These are phyloP conservation scores for Silurus meridionalis DNA, from an alignment of 2,113 vertebrate species.

Conservation along the genomic window DNA sequence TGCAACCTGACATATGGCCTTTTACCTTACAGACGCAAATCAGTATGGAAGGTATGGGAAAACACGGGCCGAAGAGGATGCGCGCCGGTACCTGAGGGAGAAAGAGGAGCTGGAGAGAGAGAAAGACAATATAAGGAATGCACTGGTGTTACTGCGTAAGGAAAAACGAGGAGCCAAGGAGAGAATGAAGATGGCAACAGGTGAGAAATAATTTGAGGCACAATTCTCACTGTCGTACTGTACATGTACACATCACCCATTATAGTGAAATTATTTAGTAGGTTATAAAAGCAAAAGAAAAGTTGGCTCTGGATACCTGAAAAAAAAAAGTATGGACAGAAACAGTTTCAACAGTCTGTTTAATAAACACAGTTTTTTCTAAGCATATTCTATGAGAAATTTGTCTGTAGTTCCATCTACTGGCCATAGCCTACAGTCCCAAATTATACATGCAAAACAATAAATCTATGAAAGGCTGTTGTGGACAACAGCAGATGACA, in stretches of 20 bases:
- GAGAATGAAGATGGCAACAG: slow-evolving; percentile 78
- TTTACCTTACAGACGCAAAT: slow-evolving; percentile 79
- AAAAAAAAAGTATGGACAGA: background rate
- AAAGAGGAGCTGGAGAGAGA: slow-evolving; percentile 90
- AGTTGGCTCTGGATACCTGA: background rate
- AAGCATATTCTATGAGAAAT: background rate
- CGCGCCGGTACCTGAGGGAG: slow-evolving; percentile 83
- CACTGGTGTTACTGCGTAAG: slow-evolving; percentile 79
- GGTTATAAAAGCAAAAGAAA: background rate
- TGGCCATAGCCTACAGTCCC: background rate
- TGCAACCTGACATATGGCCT: slow-evolving; percentile 35
- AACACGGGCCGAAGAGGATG: slow-evolving; percentile 93
- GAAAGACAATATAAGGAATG: slow-evolving; percentile 80
- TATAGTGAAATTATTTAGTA: background rate
- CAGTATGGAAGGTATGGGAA: slow-evolving; percentile 92
- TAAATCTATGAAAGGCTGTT: background rate
- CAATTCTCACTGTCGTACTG: background rate
- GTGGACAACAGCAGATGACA: background rate
- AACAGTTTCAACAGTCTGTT: background rate
- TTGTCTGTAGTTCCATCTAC: slow-evolving; percentile 36
- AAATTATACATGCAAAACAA: background rate
- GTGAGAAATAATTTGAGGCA: slow-evolving; percentile 63
- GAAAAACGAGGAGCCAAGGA: slow-evolving; percentile 86
- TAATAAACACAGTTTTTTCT: background rate
- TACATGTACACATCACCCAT: background rate